Conservation (phyloP, 2,888 invertebrate species). For the Cheilosia impressa region DNA sequence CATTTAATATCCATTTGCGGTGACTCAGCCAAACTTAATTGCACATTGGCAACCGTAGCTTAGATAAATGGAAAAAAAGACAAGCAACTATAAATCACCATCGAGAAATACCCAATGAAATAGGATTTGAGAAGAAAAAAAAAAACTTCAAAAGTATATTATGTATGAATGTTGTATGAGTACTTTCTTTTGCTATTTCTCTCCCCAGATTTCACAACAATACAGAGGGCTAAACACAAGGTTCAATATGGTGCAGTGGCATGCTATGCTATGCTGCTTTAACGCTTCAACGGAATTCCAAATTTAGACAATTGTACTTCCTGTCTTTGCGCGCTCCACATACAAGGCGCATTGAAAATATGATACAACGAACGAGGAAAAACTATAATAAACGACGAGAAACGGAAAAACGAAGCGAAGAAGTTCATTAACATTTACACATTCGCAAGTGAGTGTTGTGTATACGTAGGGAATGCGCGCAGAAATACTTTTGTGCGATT, state of each 20-base stretch:
- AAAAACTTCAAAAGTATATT: background rate
- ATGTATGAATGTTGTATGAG: too few species aligned
- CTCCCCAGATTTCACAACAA: slow-evolving; percentile 25
- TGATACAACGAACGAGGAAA: slow-evolving; percentile 41
- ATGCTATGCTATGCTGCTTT: slow-evolving; percentile 3
- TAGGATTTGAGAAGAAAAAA: too few species aligned
- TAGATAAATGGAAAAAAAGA: slow-evolving; percentile 2
- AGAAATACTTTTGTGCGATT: slow-evolving; percentile 24
- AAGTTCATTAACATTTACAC: slow-evolving; percentile 61
- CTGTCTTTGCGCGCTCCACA: slow-evolving; percentile 31
- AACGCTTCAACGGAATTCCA: slow-evolving; percentile 44
- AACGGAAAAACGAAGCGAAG: slow-evolving; percentile 30
- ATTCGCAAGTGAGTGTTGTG: slow-evolving; percentile 27
- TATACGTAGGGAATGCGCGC: slow-evolving; percentile 11
- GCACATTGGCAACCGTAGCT: slow-evolving; percentile 10
- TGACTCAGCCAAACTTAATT: slow-evolving; percentile 19
- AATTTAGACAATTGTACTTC: slow-evolving; percentile 62
- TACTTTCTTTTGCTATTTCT: slow-evolving; percentile 43
- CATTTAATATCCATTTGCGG: slow-evolving; percentile 21
- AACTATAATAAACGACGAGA: slow-evolving; percentile 24
- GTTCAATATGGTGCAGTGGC: slow-evolving; percentile 22
- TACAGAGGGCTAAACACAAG: slow-evolving; percentile 10
- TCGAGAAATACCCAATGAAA: too few species aligned
- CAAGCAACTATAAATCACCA: background rate
- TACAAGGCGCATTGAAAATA: slow-evolving; percentile 15